Evolutionary conservation across 2,888 invertebrate species (phyloP), one percentile per base, ranked within the genome.

Genomic region (Cylindroiulus punctatus): DNA sequence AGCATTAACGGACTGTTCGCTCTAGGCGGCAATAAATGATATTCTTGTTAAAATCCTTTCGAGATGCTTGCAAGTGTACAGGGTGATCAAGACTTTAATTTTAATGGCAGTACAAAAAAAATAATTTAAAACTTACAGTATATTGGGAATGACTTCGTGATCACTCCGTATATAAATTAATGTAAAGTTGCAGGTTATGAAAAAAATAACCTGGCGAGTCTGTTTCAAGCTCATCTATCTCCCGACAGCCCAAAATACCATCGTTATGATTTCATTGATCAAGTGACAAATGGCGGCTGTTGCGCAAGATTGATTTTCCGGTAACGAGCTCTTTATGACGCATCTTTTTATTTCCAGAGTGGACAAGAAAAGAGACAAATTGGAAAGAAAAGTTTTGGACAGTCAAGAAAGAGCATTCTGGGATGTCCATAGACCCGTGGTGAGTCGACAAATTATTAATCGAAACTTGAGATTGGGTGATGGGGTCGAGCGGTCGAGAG

Each of bases 391-490:
- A 91, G 98, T 99, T 14, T 92, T 99, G 87, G 99, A 99, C 91
- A 98, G 98, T 89, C 99, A 99, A 91, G 99, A 99, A 91, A 92
- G 99, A 89, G 99, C 99, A 0, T 99, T 99, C 91, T 99, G 99
- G 99, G 99, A 99, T 92, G 98, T 99, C 0, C 99, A 99, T 91
- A 93, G 99, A 90, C 99, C 99, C 14, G 98, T 98, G 95, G 97
- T 97, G 91, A 92, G 92, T 90, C 86, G 26, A 47, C 47, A 47
- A 47, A 47, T 47, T 47, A 47, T 47, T 47, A 47, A 47, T 47
- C 47, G 47, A 19, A 47, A 47, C 47, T 47, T 47, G 47, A 47
- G 47, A 47, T 47, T 47, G 17, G 47, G 17, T 47, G 19, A 19
- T 12, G 47, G 47, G 47, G 47, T 47, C 47, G 17, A 47, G 47